Evolutionary conservation across 2,113 vertebrate genomes (phyloP), one percentile per base, ranked within the genome.

Genomic region (Takifugu flavidus): DNA sequence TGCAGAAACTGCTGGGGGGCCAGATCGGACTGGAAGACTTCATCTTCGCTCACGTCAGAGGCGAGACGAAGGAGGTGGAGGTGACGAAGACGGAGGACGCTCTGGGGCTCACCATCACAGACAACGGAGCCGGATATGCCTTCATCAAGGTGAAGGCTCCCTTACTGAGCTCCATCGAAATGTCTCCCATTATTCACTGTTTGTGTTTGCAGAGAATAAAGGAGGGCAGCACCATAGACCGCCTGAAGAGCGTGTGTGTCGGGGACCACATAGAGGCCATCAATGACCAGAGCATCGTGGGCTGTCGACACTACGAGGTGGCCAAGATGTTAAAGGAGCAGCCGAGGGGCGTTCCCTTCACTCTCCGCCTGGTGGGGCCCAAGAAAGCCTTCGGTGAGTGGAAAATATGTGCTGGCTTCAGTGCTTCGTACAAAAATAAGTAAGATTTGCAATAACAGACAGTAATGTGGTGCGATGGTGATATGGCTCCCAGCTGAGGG

Each of bases 11-110:
- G 1, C 85, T 99, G 55, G 97, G 97, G 0, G 97, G 97, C 0
- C 97, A 99, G 90, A 99, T 98, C 0, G 96, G 96, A 4, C 82
- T 98, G 82, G 97, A 98, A 79, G 97, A 99, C 63, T 99, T 98
- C 76, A 98, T 99, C 82, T 99, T 99, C 0, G 96, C 97, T 39
- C 97, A 99, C 0, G 90, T 98, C 34, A 90, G 95, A 1, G 97
- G 97, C 0, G 95, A 98, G 78, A 95, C 95, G 1, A 98, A 98
- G 72, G 97, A 98, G 77, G 96, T 98, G 75, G 95, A 98, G 82
- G 93, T 98, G 72, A 95, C 91, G 1, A 98, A 98, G 88, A 98
- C 94, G 0, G 96, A 98, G 64, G 96, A 98, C 0, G 97, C 96
- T 0, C 85, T 99, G n/a, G 96, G 96, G 1, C 91, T 99, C 74